phyloP scores from a whole-genome alignment of 2,888 invertebrate genomes.

The Andrena flavipes region DNA sequence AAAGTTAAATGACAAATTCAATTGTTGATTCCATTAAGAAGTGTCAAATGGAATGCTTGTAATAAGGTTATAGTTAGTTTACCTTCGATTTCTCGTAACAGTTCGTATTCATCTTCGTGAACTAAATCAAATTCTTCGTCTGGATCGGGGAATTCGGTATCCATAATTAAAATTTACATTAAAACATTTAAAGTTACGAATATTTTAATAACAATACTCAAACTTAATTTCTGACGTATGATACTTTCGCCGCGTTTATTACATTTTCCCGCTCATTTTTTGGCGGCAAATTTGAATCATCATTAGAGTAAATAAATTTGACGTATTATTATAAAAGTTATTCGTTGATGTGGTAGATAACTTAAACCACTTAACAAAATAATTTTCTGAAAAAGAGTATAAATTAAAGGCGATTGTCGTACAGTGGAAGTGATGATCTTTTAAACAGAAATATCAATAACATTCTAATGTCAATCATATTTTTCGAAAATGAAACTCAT shows the following conservation, averaged over 20 bases:
- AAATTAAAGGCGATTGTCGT: too few relatives aligned
- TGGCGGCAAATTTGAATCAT: conserved; percentile 11
- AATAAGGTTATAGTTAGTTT: conserved; percentile 51
- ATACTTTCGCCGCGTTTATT: neutral
- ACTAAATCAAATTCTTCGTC: conserved; percentile 84
- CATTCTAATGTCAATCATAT: too few relatives aligned
- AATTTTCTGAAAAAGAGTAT: too few relatives aligned
- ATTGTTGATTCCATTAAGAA: neutral
- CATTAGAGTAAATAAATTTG: too few relatives aligned
- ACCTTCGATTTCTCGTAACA: conserved; percentile 82
- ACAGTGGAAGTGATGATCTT: too few relatives aligned
- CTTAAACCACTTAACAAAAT: too few relatives aligned
- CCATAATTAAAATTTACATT: conserved; percentile 70
- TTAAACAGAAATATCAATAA: too few relatives aligned
- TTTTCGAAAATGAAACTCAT: too few relatives aligned
- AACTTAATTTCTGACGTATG: neutral
- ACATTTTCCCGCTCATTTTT: conserved; percentile 30
- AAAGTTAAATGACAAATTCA: neutral
- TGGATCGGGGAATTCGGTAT: conserved; percentile 81
- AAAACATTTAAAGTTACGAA: neutral
- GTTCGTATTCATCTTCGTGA: conserved; percentile 81
- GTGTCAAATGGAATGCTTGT: neutral
- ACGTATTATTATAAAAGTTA: too few relatives aligned
- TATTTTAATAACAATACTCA: neutral
- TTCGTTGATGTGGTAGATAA: too few relatives aligned